Evolutionary conservation across 2,113 vertebrate species (phyloP), one percentile per base, ranked within the genome.

Genomic region (Pluvianellus socialis): DNA sequence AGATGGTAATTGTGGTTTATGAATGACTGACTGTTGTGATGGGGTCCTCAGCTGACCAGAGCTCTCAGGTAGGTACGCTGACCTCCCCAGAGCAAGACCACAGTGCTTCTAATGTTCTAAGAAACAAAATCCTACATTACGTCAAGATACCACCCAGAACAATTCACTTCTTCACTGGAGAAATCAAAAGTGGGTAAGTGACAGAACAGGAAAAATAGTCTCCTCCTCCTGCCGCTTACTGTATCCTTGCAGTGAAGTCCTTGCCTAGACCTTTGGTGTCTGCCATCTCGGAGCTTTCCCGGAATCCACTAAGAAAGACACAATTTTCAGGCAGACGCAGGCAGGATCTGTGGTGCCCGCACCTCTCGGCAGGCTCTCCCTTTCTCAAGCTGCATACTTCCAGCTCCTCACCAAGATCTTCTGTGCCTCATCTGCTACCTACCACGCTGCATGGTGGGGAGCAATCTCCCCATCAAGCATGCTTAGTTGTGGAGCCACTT

Each of bases 301-400:
- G 16, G 33, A 85, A 49, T 32, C 6, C 49, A 47, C 20, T 27
- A 55, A 50, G 38, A 53, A 35, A 40, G 2, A 4, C 1, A 4
- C 10, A 35, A 32, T 10, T 12, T 30, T 7, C 4, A 55, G 44
- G 53, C 62, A 55, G 32, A 35, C 4, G 15, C 17, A 26, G n/a
- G 35, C 32, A 86, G 27, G 19, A 44, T 30, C 7, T 75, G 23
- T 40, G 33, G 12, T 44, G 8, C 32, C 20, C 0, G 0, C 2
- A 3, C 9, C 66, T 65, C 35, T 76, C 63, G 22, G 40, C 63
- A 56, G 40, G 12, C 30, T 58, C 15, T 44, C 9, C 1, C 4
- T 38, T 55, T 33, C 40, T 10, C n/a, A 26, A 70, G 15, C 26
- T 1, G 0, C 4, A 12, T 0, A 0, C 30, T 80, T 40, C 32